Evolutionary conservation across 92 coral and sea anemone species (phyloP).

Genomic region (Montipora capitata): DNA sequence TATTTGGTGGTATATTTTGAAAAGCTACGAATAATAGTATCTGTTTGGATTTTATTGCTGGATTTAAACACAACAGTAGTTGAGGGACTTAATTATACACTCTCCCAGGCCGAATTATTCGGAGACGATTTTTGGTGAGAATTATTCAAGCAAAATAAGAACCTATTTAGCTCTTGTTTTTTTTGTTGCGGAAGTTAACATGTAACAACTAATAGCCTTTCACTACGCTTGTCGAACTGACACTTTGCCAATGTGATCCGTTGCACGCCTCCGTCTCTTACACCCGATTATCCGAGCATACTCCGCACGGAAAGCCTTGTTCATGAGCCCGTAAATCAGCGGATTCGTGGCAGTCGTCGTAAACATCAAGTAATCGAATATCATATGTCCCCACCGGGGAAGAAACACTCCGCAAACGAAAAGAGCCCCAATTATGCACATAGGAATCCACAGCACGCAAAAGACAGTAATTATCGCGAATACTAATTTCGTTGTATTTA

Average conservation of each 20-base stretch:
- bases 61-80: no score
- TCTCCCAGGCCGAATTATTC: no score
- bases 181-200: no score
- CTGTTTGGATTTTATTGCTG: no score
- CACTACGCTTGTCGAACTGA: not conserved
- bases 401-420: constrained; percentile 48
- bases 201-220: no score
- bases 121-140: no score
- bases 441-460: constrained; percentile 73
- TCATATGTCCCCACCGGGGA: constrained; percentile 65
- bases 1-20: no score
- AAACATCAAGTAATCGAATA: constrained; percentile 70
- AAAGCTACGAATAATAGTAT: no score
- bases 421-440: constrained; percentile 64
- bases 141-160: no score
- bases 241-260: not conserved
- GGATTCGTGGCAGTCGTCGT: constrained; percentile 75
- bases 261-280: not conserved
- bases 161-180: no score
- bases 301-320: constrained; percentile 71
- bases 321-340: constrained; percentile 68
- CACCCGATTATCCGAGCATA: constrained; percentile 62
- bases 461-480: constrained; percentile 50
- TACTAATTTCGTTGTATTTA: constrained; percentile 65
- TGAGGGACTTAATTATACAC: no score